Conservation (phyloP, 2,888 invertebrate genomes). For the Mythimna loreyi region DNA sequence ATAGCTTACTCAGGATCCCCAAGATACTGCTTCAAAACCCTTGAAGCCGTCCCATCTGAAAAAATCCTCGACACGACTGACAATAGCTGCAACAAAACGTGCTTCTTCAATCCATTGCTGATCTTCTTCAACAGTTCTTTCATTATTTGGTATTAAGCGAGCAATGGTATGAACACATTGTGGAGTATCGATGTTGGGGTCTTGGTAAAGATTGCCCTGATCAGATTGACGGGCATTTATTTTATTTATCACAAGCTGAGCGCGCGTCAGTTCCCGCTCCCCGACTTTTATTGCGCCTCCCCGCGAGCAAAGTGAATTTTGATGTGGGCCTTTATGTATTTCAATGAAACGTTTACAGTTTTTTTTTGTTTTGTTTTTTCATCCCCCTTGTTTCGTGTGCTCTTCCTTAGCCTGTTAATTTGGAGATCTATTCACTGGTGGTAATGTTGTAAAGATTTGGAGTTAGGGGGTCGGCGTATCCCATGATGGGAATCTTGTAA, state of each 20-base stretch:
- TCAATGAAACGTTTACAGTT: slow-evolving; percentile 80
- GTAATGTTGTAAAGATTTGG: slow-evolving; percentile 40
- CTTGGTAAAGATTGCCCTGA: slow-evolving; percentile 62
- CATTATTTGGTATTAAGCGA: slow-evolving; percentile 22
- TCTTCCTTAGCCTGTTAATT: slow-evolving; percentile 60
- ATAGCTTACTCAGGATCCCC: slow-evolving; percentile 65
- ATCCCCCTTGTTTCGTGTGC: slow-evolving; percentile 51
- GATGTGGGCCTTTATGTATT: slow-evolving; percentile 83
- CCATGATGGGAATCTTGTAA: slow-evolving; percentile 17
- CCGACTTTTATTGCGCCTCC: slow-evolving; percentile 76
- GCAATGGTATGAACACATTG: slow-evolving; percentile 50
- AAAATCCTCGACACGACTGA: slow-evolving; percentile 56
- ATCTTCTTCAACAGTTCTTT: slow-evolving; percentile 11
- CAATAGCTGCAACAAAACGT: slow-evolving; percentile 36
- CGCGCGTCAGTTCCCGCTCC: slow-evolving; percentile 68
- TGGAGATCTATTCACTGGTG: slow-evolving; percentile 55
- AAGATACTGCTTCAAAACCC: slow-evolving; percentile 60
- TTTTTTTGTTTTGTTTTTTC: slow-evolving; percentile 59
- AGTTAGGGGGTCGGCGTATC: slow-evolving; percentile 24
- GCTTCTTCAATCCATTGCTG: slow-evolving; percentile 33
- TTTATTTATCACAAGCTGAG: slow-evolving; percentile 75
- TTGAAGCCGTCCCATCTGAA: slow-evolving; percentile 52
- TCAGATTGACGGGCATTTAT: slow-evolving; percentile 71
- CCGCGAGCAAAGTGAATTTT: slow-evolving; percentile 87
- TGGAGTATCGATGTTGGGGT: slow-evolving; percentile 41